These are phyloP conservation scores for Speoplatyrhinus poulsoni DNA, from an alignment of 2,113 vertebrate species.

Conservation along the genomic window DNA sequence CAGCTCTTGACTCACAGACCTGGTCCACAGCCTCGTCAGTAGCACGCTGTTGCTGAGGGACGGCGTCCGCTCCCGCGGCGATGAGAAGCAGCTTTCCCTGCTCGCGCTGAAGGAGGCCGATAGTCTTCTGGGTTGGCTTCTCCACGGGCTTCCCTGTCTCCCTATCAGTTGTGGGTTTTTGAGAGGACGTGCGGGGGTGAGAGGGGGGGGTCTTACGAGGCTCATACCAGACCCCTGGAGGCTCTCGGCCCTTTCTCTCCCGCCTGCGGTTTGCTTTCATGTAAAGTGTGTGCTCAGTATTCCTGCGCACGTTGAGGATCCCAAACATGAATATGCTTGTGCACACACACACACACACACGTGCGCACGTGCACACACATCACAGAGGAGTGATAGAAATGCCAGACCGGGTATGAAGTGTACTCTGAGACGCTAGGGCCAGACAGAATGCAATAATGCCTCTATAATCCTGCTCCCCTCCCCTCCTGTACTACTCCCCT, in stretches of 20 bases:
- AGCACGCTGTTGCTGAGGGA: constrained; percentile 17
- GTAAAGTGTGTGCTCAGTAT: neutral
- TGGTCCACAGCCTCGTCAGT: constrained; percentile 17
- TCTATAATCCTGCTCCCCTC: neutral
- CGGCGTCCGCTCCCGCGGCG: constrained; percentile 5
- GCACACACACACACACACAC: too few relatives aligned
- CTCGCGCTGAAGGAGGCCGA: constrained; percentile 1
- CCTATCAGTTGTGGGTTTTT: constrained; percentile 28
- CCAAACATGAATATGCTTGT: too few relatives aligned
- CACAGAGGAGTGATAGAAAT: constrained; percentile 3
- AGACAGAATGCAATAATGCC: neutral
- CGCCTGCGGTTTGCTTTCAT: neutral
- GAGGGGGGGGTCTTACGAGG: neutral
- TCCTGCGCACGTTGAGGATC: neutral
- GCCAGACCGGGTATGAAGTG: neutral
- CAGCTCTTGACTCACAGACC: constrained; percentile 15
- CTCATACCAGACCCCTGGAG: neutral
- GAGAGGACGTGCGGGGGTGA: neutral
- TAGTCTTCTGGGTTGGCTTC: constrained; percentile 5
- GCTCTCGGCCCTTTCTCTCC: neutral
- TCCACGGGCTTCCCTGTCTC: constrained; percentile 6
- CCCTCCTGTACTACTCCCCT: too few relatives aligned
- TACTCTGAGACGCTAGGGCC: too few relatives aligned
- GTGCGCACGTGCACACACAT: neutral
- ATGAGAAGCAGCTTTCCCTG: constrained; percentile 12